Conservation (phyloP, 2,888 invertebrate species). For the Mylabris sibirica region DNA sequence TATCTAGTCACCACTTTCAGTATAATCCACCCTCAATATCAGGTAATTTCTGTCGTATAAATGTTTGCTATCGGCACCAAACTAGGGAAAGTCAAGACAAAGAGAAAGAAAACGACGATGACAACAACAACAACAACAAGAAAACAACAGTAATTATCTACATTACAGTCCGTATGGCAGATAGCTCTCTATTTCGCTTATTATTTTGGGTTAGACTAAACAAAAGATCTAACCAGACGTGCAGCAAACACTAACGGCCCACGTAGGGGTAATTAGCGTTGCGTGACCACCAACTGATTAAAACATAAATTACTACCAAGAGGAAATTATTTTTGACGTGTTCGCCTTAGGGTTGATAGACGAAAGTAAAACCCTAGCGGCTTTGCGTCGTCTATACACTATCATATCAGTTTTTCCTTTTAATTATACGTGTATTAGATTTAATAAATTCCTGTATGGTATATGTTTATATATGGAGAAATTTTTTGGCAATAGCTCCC, state of each 20-base stretch:
- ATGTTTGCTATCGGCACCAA: slow-evolving; percentile 4
- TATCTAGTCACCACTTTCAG: not conserved
- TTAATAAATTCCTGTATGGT: slow-evolving; percentile 13
- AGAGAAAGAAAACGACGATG: not conserved
- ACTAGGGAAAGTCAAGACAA: not conserved
- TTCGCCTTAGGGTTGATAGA: slow-evolving; percentile 47
- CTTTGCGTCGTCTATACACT: slow-evolving; percentile 10
- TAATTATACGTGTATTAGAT: slow-evolving; percentile 29
- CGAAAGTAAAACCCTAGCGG: slow-evolving; percentile 33
- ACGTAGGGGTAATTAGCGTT: slow-evolving; percentile 60
- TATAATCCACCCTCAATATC: not conserved
- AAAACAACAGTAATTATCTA: slow-evolving; percentile 20
- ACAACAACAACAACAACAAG: not conserved
- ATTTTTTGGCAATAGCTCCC: not conserved
- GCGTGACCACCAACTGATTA: slow-evolving; percentile 61
- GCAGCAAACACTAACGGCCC: slow-evolving; percentile 52
- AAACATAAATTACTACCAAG: slow-evolving; percentile 60
- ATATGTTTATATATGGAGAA: not conserved
- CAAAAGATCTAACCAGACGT: slow-evolving; percentile 44
- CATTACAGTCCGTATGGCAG: slow-evolving; percentile 12
- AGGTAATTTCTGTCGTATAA: not conserved
- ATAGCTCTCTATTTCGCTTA: slow-evolving; percentile 23
- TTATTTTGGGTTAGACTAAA: slow-evolving; percentile 40
- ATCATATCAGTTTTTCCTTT: slow-evolving; percentile 21
- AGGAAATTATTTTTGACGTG: slow-evolving; percentile 59